Conservation (phyloP, 2,888 invertebrate genomes). For the Ichneumon xanthorius region DNA sequence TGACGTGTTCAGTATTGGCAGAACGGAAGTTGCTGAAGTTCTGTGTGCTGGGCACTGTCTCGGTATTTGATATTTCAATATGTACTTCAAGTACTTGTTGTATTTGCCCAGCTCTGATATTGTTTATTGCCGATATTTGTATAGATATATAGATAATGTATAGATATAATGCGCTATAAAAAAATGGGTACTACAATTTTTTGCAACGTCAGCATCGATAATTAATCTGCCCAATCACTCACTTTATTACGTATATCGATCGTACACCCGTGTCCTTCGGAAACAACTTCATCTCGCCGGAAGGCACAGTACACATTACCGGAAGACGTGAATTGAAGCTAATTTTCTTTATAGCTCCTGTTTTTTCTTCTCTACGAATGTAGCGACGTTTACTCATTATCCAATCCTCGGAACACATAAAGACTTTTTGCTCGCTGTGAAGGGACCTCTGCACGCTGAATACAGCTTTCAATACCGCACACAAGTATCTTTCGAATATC, state of each 20-base stretch:
- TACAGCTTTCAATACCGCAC: conserved; percentile 21
- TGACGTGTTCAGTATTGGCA: too few relatives aligned
- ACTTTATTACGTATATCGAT: conserved; percentile 18
- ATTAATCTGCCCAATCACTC: neutral
- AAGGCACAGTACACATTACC: neutral
- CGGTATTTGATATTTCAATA: too few relatives aligned
- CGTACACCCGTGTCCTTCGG: conserved; percentile 53
- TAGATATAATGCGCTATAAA: neutral
- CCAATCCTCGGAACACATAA: conserved; percentile 40
- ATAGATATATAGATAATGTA: too few relatives aligned
- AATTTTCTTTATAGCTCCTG: neutral
- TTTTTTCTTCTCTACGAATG: neutral
- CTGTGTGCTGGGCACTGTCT: too few relatives aligned
- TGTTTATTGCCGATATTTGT: neutral
- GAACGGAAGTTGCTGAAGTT: too few relatives aligned
- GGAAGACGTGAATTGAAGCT: neutral
- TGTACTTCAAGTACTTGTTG: too few relatives aligned
- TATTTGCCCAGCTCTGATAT: neutral
- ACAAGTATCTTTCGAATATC: conserved; percentile 48
- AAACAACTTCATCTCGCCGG: conserved; percentile 2
- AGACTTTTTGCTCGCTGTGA: conserved; percentile 26
- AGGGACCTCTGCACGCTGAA: conserved; percentile 32
- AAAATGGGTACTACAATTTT: neutral
- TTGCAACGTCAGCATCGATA: neutral
- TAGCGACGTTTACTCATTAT: neutral